Base-by-base conservation (phyloP, 2,797 vertebrate species). In the Macroramphosus scolopax region DNA sequence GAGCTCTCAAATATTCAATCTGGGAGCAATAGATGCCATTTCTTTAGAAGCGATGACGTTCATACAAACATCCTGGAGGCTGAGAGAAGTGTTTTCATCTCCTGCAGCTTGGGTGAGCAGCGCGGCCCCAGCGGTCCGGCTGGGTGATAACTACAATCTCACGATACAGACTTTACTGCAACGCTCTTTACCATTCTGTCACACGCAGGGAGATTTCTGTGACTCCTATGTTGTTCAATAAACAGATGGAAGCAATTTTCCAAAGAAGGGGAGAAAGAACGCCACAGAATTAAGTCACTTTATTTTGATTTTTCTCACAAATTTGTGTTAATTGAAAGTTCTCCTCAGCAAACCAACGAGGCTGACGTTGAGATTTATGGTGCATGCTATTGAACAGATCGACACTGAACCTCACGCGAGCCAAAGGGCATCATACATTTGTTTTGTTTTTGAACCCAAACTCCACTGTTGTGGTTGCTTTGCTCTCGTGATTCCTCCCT, bases 381-480 rank as follows among this genome's bases (percentile, higher is more conserved):
- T 6, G 70, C 71, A 52, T 76, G 78, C 80, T 79, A 82, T 83
- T 79, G 56, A 61, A 69, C 77, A 76, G 71, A 69, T 58, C 61
- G 29, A 44, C 30, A 6, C 49, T 15, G 30, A 80, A 82, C 68
- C 74, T 60, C 69, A 68, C 37, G 6, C 13, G 7, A 51, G 57
- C 49, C 41, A 64, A 68, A 55, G 32, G 36, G 41, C 50, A 16
- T 31, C 36, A 16, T 8, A 2, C 55, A 34, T 26, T 43, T 18
- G 17, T 44, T 14, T 5, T 29, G 15, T 11, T 15, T 39, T 50
- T 34, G 40, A 20, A 38, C 48, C 5, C 8, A 2, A 38, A 40
- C 38, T 60, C 32, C 39, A 56, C 63, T 72, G 38, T 80, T 77
- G 75, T 75, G 74, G 62, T 77, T 61, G 54, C 63, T 75, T 68